Base-by-base conservation (phyloP, 2,888 invertebrate species). In the Sinodicranocentrus sp. region DNA sequence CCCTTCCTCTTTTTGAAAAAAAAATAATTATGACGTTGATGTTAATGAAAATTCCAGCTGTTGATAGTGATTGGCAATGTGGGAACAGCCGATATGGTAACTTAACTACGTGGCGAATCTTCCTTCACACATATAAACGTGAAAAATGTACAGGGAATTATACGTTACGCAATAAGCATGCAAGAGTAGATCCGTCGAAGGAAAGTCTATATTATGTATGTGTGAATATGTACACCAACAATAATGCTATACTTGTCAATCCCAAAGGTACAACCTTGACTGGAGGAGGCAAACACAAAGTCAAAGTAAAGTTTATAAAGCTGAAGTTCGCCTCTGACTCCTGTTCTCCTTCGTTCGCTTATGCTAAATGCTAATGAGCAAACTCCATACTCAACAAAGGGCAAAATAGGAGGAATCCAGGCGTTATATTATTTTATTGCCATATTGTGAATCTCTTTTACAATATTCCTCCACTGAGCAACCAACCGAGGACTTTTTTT, bases 381-480 rank as follows among this genome's bases (percentile, higher is more conserved):
- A 68, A 77, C 70, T 68, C 68, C 25, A 68, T 54, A 43, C 59
- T 77, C 57, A 73, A 23, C 44, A 19, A 67, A 59, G 54, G 54
- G 39, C 26, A 33, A 43, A 76, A 54, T 43, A 67, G 43, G n/a
- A 70, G 28, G 48, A 28, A 61, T 44, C 39, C 44, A 77, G 28
- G 77, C 67, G 68, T 68, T 77, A 70, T 78, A 78, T 71, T 70
- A 78, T 78, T 78, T 78, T 70, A 78, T 78, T 78, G 78, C 78
- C 70, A 70, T 70, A 78, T 78, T 78, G 78, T 70, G 61, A 78
- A 78, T 78, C 23, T 23, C 57, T 48, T n/a, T 48, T 10, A 48
- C 3, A n/a, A 48, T 10, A 48, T n/a, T n/a, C 48, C 48, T 48
- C 48, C 48, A 48, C 15, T 13, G 39, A 39, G 39, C 39, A 39